phyloP scores from a whole-genome alignment of 2,888 invertebrate genomes.

The Lasiommata megera region DNA sequence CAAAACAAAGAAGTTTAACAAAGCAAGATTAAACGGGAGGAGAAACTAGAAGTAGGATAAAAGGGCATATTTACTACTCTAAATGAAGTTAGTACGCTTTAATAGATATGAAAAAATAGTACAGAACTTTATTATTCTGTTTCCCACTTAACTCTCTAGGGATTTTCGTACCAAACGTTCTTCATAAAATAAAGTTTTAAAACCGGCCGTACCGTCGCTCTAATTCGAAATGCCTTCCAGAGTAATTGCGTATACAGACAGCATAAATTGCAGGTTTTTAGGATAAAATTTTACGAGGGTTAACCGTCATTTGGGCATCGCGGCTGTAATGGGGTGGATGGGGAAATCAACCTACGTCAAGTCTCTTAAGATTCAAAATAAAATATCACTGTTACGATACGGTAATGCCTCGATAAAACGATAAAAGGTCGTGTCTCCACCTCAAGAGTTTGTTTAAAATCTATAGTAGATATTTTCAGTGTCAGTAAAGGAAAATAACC shows the following conservation, averaged over 20 bases:
- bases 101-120: too few relatives aligned
- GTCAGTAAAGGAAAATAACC: too few relatives aligned
- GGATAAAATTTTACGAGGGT: conserved; percentile 52
- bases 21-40: too few relatives aligned
- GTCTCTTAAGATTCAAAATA: neutral
- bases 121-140: neutral
- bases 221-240: conserved; percentile 19
- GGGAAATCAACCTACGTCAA: conserved; percentile 5
- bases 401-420: neutral
- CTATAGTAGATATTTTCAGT: too few relatives aligned
- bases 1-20: too few relatives aligned
- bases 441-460: too few relatives aligned
- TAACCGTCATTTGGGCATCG: conserved; percentile 27
- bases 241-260: conserved; percentile 55
- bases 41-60: too few relatives aligned
- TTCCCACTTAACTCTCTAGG: neutral
- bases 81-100: too few relatives aligned
- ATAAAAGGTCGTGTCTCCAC: too few relatives aligned
- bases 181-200: conserved; percentile 10
- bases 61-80: too few relatives aligned
- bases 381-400: neutral
- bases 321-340: neutral
- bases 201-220: neutral
- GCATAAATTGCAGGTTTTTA: conserved; percentile 54
- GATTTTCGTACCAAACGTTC: neutral